Percentiles rank a stretch among this genome's conserved stretches.
These are phyloP conservation scores for Leptopilina clavipes DNA, from an alignment of 1,140 invertebrate genomes.

Conservation along the genomic window DNA sequence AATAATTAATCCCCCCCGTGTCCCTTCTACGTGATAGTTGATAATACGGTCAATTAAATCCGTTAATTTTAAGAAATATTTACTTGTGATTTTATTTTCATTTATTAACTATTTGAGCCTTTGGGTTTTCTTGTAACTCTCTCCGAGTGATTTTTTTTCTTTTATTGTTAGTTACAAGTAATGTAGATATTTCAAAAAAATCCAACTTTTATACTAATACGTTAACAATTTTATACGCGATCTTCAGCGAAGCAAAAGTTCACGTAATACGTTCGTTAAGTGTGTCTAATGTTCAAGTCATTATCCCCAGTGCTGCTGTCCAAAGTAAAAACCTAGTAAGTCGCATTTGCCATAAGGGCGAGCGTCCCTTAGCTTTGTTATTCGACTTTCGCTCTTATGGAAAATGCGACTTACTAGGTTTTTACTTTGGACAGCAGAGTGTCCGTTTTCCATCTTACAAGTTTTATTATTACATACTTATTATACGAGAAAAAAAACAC, in stretches of 20 bases:
- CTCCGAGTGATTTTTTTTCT: not conserved
- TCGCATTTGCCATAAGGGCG: too few relatives aligned
- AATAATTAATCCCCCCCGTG: not conserved
- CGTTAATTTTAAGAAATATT: conserved; percentile 40
- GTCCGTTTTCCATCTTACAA: not conserved
- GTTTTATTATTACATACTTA: too few relatives aligned
- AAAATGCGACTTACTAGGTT: too few relatives aligned
- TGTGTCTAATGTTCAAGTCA: not conserved
- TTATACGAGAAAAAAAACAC: too few relatives aligned
- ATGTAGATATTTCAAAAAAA: not conserved
- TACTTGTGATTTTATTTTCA: conserved; percentile 52
- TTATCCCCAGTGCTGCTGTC: too few relatives aligned
- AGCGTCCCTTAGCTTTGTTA: too few relatives aligned
- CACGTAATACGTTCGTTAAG: conserved; percentile 11
- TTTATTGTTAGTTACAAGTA: conserved; percentile 21
- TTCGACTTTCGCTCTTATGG: too few relatives aligned
- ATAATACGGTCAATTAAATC: conserved; percentile 12
- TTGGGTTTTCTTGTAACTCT: conserved; percentile 39
- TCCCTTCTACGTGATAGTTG: not conserved
- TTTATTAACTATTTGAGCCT: conserved; percentile 44
- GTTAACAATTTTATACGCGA: conserved; percentile 24
- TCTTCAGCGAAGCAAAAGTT: conserved; percentile 9
- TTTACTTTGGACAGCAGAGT: too few relatives aligned
- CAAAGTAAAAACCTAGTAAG: too few relatives aligned
- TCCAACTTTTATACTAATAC: conserved; percentile 26